A percentile compares a stretch with the other conserved stretches of the same genome.
Evolutionary conservation across 2,797 vertebrate genomes (phyloP).

Genomic region (Danio aesculapii): DNA sequence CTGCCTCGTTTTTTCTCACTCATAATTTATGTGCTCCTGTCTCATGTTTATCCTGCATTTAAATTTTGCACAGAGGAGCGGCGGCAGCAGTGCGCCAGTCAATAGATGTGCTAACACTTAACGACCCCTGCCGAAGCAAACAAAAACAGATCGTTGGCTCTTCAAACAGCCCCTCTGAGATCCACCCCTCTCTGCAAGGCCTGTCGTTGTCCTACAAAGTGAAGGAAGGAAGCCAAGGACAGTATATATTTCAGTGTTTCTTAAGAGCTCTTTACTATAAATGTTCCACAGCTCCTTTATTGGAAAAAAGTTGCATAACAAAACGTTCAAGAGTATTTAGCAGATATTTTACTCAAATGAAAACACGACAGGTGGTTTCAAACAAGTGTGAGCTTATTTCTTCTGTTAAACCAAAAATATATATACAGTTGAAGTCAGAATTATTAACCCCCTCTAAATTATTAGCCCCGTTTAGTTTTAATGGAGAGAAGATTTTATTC

Average conservation of each 20-base stretch:
- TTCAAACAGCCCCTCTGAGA: constrained; percentile 48
- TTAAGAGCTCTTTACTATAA: background rate
- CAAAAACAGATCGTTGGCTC: constrained; percentile 62
- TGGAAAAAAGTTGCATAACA: background rate
- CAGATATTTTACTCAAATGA: no score
- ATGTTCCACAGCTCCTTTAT: background rate
- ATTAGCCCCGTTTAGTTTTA: no score
- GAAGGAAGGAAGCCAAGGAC: constrained; percentile 36
- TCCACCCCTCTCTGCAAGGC: constrained; percentile 34
- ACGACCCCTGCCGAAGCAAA: constrained; percentile 62
- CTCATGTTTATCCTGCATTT: constrained; percentile 70
- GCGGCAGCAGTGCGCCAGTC: constrained; percentile 64
- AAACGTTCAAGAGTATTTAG: background rate
- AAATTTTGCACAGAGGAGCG: constrained; percentile 66
- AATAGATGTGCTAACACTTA: constrained; percentile 57
- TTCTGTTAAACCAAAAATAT: no score
- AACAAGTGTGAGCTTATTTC: no score
- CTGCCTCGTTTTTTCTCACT: constrained; percentile 33
- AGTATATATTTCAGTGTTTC: background rate
- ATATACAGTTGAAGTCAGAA: no score
- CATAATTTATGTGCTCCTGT: constrained; percentile 57
- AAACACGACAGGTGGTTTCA: no score
- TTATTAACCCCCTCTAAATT: no score
- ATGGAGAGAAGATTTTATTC: no score
- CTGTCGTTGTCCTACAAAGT: constrained; percentile 45